Conservation (phyloP, 1,140 invertebrate genomes). For the Dufourea novaeangliae region DNA sequence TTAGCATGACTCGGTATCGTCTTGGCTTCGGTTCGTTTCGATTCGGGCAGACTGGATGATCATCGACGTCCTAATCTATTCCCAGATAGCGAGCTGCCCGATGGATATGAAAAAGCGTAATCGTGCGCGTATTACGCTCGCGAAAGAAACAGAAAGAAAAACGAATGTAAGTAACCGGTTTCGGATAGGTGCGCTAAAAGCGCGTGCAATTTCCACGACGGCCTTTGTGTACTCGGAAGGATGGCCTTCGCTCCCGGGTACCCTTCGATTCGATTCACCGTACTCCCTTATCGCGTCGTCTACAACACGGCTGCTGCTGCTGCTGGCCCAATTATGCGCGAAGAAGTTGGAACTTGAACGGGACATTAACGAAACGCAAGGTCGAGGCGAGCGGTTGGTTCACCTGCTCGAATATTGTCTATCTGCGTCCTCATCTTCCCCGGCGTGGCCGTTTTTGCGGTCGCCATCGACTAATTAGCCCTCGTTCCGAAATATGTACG, state of each 20-base stretch:
- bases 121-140: too few species aligned
- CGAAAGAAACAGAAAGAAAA: too few species aligned
- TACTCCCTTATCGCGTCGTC: not conserved
- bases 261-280: not conserved
- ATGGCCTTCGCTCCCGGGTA: not conserved
- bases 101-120: too few species aligned
- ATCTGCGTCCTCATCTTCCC: conserved; percentile 16
- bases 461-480: conserved; percentile 33
- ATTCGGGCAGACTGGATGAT: not conserved
- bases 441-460: not conserved
- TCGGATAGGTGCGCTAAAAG: not conserved
- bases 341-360: not conserved
- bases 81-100: too few species aligned
- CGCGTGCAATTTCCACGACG: not conserved
- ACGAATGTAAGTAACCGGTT: too few species aligned
- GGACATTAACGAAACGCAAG: conserved; percentile 12
- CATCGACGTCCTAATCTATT: not conserved
- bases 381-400: not conserved
- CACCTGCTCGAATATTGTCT: conserved; percentile 28
- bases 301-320: not conserved
- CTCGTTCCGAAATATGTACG: conserved; percentile 16
- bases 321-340: not conserved
- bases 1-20: conserved; percentile 11
- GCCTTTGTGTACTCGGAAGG: not conserved
- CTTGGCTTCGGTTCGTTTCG: not conserved